phyloP scores from a whole-genome alignment of 2,797 vertebrate species.

The Neosilurus hyrtlii region DNA sequence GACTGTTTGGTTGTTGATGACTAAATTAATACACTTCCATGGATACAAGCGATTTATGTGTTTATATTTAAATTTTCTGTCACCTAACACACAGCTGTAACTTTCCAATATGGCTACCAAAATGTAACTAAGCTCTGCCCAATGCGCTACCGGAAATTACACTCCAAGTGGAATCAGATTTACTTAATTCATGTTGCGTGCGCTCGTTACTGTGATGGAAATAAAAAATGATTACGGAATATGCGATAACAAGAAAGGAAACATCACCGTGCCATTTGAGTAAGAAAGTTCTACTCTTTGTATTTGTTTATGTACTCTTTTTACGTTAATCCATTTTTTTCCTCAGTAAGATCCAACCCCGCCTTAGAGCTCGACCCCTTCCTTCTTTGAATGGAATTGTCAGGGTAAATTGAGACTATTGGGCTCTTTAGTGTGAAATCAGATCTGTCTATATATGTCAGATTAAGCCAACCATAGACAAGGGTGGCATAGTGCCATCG shows the following conservation, averaged over 20 bases:
- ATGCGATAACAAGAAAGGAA: no score
- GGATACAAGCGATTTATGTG: background rate
- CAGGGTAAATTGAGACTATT: background rate
- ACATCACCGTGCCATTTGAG: no score
- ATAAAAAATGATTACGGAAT: no score
- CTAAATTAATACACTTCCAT: background rate
- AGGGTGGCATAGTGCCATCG: no score
- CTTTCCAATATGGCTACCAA: background rate
- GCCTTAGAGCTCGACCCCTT: background rate
- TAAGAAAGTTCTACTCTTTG: no score
- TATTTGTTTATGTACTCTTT: no score
- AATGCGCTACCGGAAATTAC: no score
- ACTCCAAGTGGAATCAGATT: no score
- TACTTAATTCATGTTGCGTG: no score
- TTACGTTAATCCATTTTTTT: no score
- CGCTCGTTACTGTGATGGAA: no score
- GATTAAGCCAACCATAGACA: background rate
- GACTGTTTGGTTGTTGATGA: background rate
- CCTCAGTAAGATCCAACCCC: background rate
- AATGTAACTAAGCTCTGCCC: no score
- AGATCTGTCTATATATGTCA: background rate
- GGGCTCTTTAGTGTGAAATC: background rate
- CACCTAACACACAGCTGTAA: background rate
- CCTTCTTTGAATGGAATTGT: background rate
- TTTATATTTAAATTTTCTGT: background rate